These are phyloP conservation scores for Channallabes apus DNA, from an alignment of 2,797 vertebrate species.

Conservation along the genomic window DNA sequence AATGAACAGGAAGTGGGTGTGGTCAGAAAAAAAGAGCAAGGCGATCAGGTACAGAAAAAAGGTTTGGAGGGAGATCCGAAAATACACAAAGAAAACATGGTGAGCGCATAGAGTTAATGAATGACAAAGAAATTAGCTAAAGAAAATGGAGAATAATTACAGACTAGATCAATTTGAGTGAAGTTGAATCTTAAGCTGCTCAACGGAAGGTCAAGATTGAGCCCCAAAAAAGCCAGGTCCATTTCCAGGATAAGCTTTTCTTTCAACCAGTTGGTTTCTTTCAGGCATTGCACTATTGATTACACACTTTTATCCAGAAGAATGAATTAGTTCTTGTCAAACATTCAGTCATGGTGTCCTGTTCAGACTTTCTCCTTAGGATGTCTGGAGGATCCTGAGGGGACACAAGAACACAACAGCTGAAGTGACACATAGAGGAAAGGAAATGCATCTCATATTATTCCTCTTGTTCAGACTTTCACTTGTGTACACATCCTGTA, in stretches of 20 bases:
- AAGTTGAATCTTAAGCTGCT: not conserved
- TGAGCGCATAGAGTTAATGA: too few relatives aligned
- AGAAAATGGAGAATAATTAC: too few relatives aligned
- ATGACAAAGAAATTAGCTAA: too few relatives aligned
- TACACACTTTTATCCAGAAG: not conserved
- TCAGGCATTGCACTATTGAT: not conserved
- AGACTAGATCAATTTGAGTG: not conserved
- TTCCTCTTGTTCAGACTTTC: conserved; percentile 30
- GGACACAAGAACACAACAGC: conserved; percentile 53
- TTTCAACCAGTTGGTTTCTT: not conserved
- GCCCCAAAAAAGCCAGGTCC: not conserved
- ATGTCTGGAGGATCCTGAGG: conserved; percentile 55
- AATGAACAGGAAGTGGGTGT: too few relatives aligned
- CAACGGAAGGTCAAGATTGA: not conserved
- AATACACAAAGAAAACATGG: too few relatives aligned
- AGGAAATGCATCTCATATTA: conserved; percentile 62
- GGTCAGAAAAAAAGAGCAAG: too few relatives aligned
- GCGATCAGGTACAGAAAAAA: too few relatives aligned
- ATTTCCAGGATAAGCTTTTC: not conserved
- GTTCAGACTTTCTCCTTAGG: conserved; percentile 59
- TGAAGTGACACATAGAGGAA: conserved; percentile 56
- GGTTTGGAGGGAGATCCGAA: too few relatives aligned
- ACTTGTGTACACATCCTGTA: conserved; percentile 52
- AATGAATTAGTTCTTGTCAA: not conserved
- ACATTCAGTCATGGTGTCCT: conserved; percentile 49